A percentile compares a stretch with the other conserved stretches of the same genome.
phyloP scores from a whole-genome alignment of 2,113 vertebrate species.

The Gavialis gangeticus region DNA sequence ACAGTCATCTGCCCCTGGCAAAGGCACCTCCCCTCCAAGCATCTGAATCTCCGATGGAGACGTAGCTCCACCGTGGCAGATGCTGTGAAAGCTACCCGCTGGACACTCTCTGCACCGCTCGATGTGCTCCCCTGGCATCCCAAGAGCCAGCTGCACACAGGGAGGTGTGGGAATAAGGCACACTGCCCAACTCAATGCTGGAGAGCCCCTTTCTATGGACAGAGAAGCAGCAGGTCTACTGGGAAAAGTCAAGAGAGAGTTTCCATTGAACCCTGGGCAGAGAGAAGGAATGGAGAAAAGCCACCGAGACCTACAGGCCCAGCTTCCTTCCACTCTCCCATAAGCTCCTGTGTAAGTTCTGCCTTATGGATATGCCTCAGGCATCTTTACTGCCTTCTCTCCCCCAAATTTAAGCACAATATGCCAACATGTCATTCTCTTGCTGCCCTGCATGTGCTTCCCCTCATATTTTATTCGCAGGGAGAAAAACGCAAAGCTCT shows the following conservation, averaged over 20 bases:
- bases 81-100: accelerated
- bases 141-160: background rate
- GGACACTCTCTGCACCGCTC: background rate
- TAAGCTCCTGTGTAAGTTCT: accelerated
- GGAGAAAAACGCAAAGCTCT: background rate
- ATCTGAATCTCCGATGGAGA: too few species aligned
- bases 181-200: background rate
- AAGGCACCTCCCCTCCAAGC: background rate
- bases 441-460: background rate
- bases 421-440: background rate
- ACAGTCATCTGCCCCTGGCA: background rate
- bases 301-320: background rate
- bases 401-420: accelerated
- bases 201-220: background rate
- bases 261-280: background rate
- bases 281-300: background rate
- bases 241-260: background rate
- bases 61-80: background rate
- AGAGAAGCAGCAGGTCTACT: background rate
- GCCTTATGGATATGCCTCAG: background rate
- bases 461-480: accelerated
- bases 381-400: background rate
- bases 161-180: background rate
- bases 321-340: background rate
- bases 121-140: background rate